These are phyloP conservation scores for Sander vitreus DNA, from an alignment of 2,113 vertebrate species.

Conservation along the genomic window DNA sequence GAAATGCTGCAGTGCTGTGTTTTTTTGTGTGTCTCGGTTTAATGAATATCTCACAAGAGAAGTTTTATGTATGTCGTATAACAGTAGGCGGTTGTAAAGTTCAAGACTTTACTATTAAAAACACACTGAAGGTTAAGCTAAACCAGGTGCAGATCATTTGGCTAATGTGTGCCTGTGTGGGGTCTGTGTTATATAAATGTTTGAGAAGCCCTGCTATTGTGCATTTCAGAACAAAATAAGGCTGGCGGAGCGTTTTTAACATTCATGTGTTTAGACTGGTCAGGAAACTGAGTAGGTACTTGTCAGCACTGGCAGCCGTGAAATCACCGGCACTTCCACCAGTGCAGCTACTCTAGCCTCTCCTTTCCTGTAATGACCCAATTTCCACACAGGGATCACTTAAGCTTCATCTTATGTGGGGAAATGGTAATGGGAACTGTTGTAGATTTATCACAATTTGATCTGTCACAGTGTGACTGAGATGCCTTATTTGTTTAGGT, in stretches of 20 bases:
- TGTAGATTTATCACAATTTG: conserved; percentile 20
- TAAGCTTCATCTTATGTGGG: conserved; percentile 24
- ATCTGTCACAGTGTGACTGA: conserved; percentile 33
- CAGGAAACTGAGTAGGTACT: conserved; percentile 40
- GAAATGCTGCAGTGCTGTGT: neutral
- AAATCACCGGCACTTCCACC: conserved; percentile 27
- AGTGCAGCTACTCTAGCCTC: conserved; percentile 14
- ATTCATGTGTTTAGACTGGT: conserved; percentile 47
- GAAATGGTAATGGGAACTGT: conserved; percentile 36
- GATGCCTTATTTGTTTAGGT: neutral
- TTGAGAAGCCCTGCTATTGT: neutral
- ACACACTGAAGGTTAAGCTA: neutral
- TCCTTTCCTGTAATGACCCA: conserved; percentile 5
- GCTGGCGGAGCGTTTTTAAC: conserved; percentile 18
- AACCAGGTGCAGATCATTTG: conserved; percentile 1
- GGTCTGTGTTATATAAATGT: conserved; percentile 34
- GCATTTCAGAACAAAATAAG: conserved; percentile 20
- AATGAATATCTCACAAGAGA: neutral
- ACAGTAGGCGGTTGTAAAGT: neutral
- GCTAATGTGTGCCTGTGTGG: conserved; percentile 5
- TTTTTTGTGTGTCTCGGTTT: neutral
- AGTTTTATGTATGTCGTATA: neutral
- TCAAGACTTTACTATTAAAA: neutral
- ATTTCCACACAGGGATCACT: conserved; percentile 12
- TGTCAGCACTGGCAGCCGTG: conserved; percentile 39